These are phyloP conservation scores for Bos indicus DNA, from an alignment of 2,113 vertebrate genomes.

Conservation along the genomic window DNA sequence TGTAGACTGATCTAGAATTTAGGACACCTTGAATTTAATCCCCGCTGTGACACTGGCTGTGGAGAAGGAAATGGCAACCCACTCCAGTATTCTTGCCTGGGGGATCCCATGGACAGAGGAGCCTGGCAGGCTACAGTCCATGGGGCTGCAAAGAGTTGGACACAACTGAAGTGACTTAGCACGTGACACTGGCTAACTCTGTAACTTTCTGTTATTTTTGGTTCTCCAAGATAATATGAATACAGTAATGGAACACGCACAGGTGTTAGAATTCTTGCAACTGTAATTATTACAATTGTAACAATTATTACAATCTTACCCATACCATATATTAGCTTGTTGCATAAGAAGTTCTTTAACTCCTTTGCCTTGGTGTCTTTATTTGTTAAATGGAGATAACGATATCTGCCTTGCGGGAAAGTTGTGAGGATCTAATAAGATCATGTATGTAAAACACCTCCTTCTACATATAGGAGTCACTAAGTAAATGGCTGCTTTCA, in stretches of 20 bases:
- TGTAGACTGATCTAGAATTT: background rate
- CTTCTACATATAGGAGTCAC: background rate
- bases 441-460: background rate
- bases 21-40: background rate
- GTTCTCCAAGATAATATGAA: background rate
- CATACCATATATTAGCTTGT: background rate
- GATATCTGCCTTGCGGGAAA: background rate
- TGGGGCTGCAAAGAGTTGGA: background rate
- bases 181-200: background rate
- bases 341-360: background rate
- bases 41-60: background rate
- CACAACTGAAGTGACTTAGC: background rate
- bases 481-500: background rate
- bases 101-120: background rate
- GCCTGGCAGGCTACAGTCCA: background rate
- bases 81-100: background rate
- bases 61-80: background rate
- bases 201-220: background rate
- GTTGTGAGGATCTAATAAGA: background rate
- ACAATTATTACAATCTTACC: background rate
- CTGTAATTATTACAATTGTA: background rate
- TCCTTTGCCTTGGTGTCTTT: background rate
- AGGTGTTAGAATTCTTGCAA: background rate
- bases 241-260: background rate
- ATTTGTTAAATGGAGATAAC: background rate